These are phyloP conservation scores for Drosophila eohydei DNA, from an alignment of 2,888 invertebrate genomes.

Conservation along the genomic window DNA sequence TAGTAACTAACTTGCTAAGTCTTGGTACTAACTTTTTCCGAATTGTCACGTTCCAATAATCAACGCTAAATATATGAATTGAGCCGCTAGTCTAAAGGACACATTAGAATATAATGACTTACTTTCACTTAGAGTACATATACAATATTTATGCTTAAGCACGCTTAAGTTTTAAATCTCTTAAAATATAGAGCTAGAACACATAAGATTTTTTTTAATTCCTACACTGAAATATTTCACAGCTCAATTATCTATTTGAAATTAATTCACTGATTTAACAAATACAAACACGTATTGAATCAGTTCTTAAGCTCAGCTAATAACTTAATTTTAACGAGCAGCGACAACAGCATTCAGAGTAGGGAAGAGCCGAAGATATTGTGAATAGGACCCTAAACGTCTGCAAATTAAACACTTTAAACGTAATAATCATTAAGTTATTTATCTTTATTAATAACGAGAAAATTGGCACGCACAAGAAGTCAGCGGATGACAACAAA, in stretches of 20 bases:
- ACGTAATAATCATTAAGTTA: constrained; percentile 80
- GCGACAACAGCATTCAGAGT: constrained; percentile 1
- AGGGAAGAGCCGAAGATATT: constrained; percentile 32
- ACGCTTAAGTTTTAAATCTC: neutral
- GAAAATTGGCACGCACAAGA: constrained; percentile 78
- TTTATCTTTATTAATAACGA: constrained; percentile 81
- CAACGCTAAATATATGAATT: too few relatives aligned
- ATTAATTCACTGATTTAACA: neutral
- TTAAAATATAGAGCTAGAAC: neutral
- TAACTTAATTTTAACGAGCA: constrained; percentile 57
- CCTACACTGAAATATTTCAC: too few relatives aligned
- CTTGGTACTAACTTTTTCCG: too few relatives aligned
- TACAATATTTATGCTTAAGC: neutral
- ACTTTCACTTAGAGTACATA: neutral
- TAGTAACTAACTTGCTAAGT: too few relatives aligned
- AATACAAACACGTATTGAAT: constrained; percentile 16
- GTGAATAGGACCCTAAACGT: constrained; percentile 58
- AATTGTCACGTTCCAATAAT: too few relatives aligned
- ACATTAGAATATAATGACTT: too few relatives aligned
- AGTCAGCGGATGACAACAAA: constrained; percentile 66
- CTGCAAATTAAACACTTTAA: constrained; percentile 78
- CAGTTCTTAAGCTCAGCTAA: constrained; percentile 41
- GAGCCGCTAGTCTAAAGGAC: too few relatives aligned
- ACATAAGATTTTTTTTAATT: too few relatives aligned
- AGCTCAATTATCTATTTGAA: constrained; percentile 1